phyloP scores from a whole-genome alignment of 1,140 invertebrate species.

The Drosophila tsacasi region DNA sequence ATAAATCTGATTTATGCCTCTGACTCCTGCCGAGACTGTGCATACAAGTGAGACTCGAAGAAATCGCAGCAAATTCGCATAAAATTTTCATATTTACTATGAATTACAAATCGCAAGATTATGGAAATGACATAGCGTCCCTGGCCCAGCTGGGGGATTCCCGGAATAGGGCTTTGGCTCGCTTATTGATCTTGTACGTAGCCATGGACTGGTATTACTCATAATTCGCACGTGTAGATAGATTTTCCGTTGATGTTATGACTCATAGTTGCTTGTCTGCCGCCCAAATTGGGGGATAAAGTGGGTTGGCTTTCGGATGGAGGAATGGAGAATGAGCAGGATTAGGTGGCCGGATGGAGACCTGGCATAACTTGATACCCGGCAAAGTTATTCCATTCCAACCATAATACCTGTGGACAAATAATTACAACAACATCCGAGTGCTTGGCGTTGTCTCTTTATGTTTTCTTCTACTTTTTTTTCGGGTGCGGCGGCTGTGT shows the following conservation, averaged over 20 bases:
- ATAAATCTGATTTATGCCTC: slow-evolving; percentile 23
- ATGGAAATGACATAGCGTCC: slow-evolving; percentile 62
- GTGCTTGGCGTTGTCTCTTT: not conserved
- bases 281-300: slow-evolving; percentile 17
- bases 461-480: not conserved
- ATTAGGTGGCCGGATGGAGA: slow-evolving; percentile 31
- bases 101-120: slow-evolving; percentile 80
- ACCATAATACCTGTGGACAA: slow-evolving; percentile 78
- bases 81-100: slow-evolving; percentile 69
- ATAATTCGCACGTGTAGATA: slow-evolving; percentile 38
- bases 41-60: slow-evolving; percentile 7
- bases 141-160: slow-evolving; percentile 55
- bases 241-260: slow-evolving; percentile 35
- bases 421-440: slow-evolving; percentile 69
- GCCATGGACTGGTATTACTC: slow-evolving; percentile 11
- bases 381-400: slow-evolving; percentile 42
- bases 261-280: slow-evolving; percentile 32
- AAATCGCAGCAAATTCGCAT: slow-evolving; percentile 74
- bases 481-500: slow-evolving; percentile 5
- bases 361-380: slow-evolving; percentile 70
- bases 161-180: not conserved
- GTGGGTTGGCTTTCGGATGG: not conserved
- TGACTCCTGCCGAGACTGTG: slow-evolving; percentile 12
- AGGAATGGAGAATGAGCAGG: not conserved
- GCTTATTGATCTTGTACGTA: slow-evolving; percentile 43